These are phyloP conservation scores for Seriola quinqueradiata DNA, from an alignment of 2,113 vertebrate genomes.

Conservation along the genomic window DNA sequence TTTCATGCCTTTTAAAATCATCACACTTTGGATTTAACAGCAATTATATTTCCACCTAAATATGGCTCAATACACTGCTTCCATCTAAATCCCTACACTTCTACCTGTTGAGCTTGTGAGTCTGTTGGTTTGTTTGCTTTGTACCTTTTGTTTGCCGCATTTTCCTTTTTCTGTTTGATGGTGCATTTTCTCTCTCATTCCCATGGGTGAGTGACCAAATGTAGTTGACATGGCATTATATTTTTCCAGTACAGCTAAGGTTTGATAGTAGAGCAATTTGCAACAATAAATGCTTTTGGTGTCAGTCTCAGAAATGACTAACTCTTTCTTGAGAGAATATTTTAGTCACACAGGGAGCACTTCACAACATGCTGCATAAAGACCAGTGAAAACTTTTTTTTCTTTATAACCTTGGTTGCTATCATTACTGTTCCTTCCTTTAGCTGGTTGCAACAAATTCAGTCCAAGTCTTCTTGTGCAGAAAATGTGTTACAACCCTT, in stretches of 20 bases:
- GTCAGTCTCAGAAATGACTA: background rate
- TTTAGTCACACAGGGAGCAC: background rate
- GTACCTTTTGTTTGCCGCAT: background rate
- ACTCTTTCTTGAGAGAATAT: constrained; percentile 5
- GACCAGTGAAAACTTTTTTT: background rate
- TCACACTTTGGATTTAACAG: background rate
- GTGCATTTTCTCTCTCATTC: background rate
- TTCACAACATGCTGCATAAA: constrained; percentile 3
- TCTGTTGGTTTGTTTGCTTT: background rate
- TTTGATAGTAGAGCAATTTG: background rate
- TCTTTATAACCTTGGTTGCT: background rate
- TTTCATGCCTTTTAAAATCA: background rate
- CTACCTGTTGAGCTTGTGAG: background rate
- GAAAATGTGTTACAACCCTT: constrained; percentile 29
- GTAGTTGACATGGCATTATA: background rate
- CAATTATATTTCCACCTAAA: no score
- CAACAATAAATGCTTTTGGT: constrained; percentile 2
- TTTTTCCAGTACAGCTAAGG: background rate
- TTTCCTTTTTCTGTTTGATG: background rate
- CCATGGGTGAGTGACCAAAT: background rate
- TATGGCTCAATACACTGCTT: no score
- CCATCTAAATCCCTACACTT: background rate
- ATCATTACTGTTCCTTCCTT: background rate
- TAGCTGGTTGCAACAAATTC: background rate
- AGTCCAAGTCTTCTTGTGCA: constrained; percentile 3